phyloP scores from a whole-genome alignment of 1,140 invertebrate species.

The Eumaeus atala region DNA sequence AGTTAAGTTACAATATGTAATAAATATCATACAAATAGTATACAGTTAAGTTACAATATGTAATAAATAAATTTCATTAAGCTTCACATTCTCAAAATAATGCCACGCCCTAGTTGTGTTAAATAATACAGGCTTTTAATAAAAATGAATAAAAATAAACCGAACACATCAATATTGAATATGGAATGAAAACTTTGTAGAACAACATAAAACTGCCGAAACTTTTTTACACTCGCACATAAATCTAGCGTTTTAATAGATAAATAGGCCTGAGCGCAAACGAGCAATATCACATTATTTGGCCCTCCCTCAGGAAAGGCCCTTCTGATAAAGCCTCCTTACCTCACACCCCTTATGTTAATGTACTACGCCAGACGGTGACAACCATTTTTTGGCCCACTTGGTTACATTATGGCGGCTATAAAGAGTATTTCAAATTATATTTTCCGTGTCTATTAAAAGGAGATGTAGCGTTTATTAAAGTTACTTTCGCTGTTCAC shows the following conservation, averaged over 20 bases:
- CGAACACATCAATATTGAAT: conserved; percentile 56
- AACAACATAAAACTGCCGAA: conserved; percentile 67
- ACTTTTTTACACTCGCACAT: conserved; percentile 61
- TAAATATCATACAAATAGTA: too few species aligned
- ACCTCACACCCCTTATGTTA: conserved; percentile 70
- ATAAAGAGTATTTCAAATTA: conserved; percentile 73
- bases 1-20: too few species aligned
- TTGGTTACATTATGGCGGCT: conserved; percentile 67
- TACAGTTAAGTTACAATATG: too few species aligned
- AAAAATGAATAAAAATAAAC: conserved; percentile 40
- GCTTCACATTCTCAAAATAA: not conserved
- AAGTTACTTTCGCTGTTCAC: conserved; percentile 28
- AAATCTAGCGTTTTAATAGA: conserved; percentile 73
- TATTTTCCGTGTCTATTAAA: conserved; percentile 68
- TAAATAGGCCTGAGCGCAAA: conserved; percentile 71
- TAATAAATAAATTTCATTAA: too few species aligned
- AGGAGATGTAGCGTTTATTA: conserved; percentile 49
- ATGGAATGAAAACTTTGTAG: conserved; percentile 45
- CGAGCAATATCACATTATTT: conserved; percentile 73
- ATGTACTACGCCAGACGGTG: conserved; percentile 70
- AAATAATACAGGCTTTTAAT: conserved; percentile 2
- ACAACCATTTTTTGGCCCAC: conserved; percentile 73
- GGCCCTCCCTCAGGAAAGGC: conserved; percentile 70
- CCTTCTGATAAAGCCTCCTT: conserved; percentile 69
- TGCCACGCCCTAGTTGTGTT: not conserved